A percentile compares a stretch with the other conserved stretches of the same genome.
Evolutionary conservation across 1,140 invertebrate species (phyloP).

Genomic region (Macrobrachium rosenbergii): DNA sequence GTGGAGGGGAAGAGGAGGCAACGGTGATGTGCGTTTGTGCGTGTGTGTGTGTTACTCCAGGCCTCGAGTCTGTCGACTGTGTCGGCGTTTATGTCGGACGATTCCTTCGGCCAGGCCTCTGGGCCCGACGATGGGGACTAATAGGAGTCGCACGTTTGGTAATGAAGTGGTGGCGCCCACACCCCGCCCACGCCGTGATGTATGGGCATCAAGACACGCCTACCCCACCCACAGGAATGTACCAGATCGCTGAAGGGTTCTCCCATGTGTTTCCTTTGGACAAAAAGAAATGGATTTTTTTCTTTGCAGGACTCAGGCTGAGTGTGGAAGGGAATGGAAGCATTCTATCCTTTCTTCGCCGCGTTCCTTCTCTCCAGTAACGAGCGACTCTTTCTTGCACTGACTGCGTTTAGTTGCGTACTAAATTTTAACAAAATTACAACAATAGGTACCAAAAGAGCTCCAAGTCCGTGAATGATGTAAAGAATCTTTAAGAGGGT

Average conservation of each 20-base stretch:
- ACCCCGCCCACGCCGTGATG: constrained; percentile 41
- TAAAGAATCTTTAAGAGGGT: too few species aligned
- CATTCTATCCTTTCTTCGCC: too few species aligned
- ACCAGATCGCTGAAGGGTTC: background rate
- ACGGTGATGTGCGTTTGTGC: background rate
- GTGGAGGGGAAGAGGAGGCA: background rate
- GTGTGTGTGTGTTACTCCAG: background rate
- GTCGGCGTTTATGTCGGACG: background rate
- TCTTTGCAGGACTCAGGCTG: constrained; percentile 8
- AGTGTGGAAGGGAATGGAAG: background rate
- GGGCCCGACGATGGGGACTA: constrained; percentile 5
- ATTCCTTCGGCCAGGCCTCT: background rate
- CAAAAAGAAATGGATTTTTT: background rate
- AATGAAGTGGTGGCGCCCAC: constrained; percentile 52
- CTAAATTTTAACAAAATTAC: too few species aligned
- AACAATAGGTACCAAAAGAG: too few species aligned
- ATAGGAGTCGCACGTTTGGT: constrained; percentile 48
- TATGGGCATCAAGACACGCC: constrained; percentile 34
- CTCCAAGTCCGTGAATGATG: too few species aligned
- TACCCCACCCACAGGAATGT: constrained; percentile 42
- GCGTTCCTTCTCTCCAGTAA: too few species aligned
- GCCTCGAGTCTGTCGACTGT: background rate
- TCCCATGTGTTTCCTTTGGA: too few species aligned
- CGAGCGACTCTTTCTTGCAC: too few species aligned
- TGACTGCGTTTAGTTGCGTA: too few species aligned